phyloP scores from a whole-genome alignment of 2,797 vertebrate genomes.

The Apogon talboti region DNA sequence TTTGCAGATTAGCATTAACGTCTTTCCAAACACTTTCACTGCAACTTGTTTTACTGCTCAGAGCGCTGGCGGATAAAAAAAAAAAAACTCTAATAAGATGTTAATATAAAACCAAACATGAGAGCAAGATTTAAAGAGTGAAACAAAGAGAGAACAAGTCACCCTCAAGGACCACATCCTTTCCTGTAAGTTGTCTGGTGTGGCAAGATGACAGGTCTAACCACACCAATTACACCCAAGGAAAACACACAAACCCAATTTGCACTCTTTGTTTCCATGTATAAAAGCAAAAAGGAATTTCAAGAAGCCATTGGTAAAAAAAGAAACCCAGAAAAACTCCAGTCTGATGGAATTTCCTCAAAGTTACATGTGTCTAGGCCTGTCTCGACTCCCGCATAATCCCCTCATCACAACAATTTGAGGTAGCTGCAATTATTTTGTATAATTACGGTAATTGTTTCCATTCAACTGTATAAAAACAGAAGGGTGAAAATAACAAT shows the following conservation, averaged over 20 bases:
- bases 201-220: conserved; percentile 65
- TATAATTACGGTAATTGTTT: too few relatives aligned
- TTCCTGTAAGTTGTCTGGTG: conserved; percentile 59
- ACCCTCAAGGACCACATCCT: conserved; percentile 67
- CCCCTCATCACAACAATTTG: too few relatives aligned
- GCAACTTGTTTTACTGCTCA: conserved; percentile 26
- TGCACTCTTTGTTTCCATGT: conserved; percentile 48
- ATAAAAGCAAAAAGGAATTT: conserved; percentile 46
- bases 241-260: conserved; percentile 54
- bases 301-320: conserved; percentile 38
- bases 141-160: conserved; percentile 36
- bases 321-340: background rate
- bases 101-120: conserved; percentile 26
- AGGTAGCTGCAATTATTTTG: too few relatives aligned
- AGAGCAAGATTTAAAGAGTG: conserved; percentile 31
- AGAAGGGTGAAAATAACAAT: too few relatives aligned
- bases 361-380: conserved; percentile 14
- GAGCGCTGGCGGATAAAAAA: background rate
- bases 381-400: too few relatives aligned
- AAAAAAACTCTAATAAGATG: conserved; percentile 29
- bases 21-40: conserved; percentile 42
- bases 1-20: conserved; percentile 31
- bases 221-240: conserved; percentile 48
- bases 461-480: too few relatives aligned
- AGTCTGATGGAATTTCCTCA: conserved; percentile 45